These are phyloP conservation scores for Hesperia comma DNA, from an alignment of 2,888 invertebrate genomes.

Conservation along the genomic window DNA sequence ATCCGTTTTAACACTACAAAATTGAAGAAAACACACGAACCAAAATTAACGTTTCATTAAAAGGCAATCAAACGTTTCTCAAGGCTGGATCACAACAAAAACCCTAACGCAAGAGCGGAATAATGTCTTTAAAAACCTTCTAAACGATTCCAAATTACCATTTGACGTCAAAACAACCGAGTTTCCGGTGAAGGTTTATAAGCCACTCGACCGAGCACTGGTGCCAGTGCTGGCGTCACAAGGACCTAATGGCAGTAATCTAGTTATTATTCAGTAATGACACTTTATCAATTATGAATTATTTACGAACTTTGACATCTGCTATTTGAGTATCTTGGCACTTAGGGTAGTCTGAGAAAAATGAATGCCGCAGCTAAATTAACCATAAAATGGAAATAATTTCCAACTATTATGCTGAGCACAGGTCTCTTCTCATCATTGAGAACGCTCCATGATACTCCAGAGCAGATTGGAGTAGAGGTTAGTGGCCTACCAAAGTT, in stretches of 20 bases:
- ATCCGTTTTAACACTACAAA: background rate
- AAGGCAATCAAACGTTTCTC: background rate
- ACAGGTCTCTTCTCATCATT: too few relatives aligned
- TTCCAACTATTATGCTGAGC: too few relatives aligned
- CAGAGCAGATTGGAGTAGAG: too few relatives aligned
- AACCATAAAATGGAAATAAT: too few relatives aligned
- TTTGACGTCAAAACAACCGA: slow-evolving; percentile 16
- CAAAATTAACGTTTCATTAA: background rate
- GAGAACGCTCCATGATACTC: too few relatives aligned
- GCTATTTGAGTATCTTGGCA: too few relatives aligned
- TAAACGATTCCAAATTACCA: slow-evolving; percentile 11
- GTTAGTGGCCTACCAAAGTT: too few relatives aligned
- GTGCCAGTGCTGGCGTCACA: too few relatives aligned
- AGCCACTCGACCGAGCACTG: background rate
- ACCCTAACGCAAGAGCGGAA: background rate
- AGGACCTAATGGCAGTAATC: background rate
- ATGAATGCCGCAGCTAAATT: too few relatives aligned
- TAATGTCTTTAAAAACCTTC: slow-evolving; percentile 1
- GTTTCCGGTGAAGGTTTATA: slow-evolving; percentile 3
- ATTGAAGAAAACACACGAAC: background rate
- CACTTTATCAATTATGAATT: slow-evolving; percentile 30
- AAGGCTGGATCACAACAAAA: slow-evolving; percentile 5
- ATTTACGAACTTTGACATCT: slow-evolving; percentile 21
- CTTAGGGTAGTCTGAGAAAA: too few relatives aligned
- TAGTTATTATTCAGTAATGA: slow-evolving; percentile 21